Evolutionary conservation across 2,888 invertebrate genomes (phyloP).

Genomic region (Antheraea yamamai): DNA sequence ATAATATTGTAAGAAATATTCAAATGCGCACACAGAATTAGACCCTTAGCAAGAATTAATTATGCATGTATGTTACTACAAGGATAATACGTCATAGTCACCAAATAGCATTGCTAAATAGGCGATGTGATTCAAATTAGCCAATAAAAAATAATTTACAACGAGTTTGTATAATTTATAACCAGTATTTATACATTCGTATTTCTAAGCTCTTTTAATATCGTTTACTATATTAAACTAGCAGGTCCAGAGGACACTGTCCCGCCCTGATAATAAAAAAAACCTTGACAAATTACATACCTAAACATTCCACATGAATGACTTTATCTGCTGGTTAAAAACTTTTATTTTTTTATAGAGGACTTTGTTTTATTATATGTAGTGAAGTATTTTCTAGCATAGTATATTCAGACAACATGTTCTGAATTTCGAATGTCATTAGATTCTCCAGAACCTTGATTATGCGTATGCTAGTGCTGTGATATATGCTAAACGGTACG

Average conservation of each 20-base stretch:
- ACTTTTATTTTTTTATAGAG: too few species aligned
- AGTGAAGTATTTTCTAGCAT: background rate
- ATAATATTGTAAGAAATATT: background rate
- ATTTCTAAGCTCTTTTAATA: background rate
- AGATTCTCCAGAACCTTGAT: too few species aligned
- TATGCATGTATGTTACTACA: background rate
- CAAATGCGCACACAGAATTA: background rate
- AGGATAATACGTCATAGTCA: background rate
- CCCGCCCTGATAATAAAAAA: too few species aligned
- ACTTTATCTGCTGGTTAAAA: too few species aligned
- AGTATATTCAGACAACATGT: too few species aligned
- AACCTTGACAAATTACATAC: too few species aligned
- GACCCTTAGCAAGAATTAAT: background rate
- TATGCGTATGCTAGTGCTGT: too few species aligned
- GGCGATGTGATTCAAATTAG: slow-evolving; percentile 1
- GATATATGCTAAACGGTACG: too few species aligned
- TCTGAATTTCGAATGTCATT: too few species aligned
- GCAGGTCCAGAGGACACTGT: too few species aligned
- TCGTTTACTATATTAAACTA: background rate
- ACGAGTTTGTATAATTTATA: background rate
- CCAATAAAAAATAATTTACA: background rate
- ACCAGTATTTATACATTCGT: background rate
- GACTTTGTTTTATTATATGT: too few species aligned
- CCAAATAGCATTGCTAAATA: background rate
- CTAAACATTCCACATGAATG: too few species aligned